Conservation (phyloP, 2,113 vertebrate species). For the Ploceus nigricollis region DNA sequence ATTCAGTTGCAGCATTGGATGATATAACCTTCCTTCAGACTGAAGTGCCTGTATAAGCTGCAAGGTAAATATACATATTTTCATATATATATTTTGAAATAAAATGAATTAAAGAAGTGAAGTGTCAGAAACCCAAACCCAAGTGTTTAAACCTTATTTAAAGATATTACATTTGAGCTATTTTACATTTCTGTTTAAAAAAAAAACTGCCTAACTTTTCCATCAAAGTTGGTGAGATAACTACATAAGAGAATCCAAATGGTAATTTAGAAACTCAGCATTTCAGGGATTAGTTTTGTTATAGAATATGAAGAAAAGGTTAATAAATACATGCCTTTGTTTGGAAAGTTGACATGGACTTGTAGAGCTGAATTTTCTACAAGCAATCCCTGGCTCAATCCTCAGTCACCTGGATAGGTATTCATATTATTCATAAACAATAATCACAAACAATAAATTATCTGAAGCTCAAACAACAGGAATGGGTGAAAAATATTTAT, state of each 20-base stretch:
- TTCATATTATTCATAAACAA: not conserved
- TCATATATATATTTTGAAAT: not conserved
- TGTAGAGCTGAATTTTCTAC: not conserved
- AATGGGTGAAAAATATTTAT: not conserved
- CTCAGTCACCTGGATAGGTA: not conserved
- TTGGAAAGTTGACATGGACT: not conserved
- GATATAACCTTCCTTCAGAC: not conserved
- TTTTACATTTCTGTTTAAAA: not conserved
- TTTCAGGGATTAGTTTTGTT: not conserved
- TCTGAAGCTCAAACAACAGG: not conserved
- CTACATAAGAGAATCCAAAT: fast-evolving
- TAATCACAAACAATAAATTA: not conserved
- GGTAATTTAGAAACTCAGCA: not conserved
- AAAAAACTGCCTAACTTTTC: not conserved
- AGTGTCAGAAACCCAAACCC: not conserved
- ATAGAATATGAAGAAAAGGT: not conserved
- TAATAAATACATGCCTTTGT: fast-evolving
- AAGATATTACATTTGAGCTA: not conserved
- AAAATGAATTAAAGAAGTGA: not conserved
- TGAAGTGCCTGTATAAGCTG: not conserved
- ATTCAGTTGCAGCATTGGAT: not conserved
- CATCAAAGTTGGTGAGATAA: not conserved
- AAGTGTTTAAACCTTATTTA: not conserved
- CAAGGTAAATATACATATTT: not conserved
- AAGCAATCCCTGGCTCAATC: not conserved